phyloP scores from a whole-genome alignment of 30 jellyfish, hydroid and myxozoan genomes.

The Aurelia aurita region DNA sequence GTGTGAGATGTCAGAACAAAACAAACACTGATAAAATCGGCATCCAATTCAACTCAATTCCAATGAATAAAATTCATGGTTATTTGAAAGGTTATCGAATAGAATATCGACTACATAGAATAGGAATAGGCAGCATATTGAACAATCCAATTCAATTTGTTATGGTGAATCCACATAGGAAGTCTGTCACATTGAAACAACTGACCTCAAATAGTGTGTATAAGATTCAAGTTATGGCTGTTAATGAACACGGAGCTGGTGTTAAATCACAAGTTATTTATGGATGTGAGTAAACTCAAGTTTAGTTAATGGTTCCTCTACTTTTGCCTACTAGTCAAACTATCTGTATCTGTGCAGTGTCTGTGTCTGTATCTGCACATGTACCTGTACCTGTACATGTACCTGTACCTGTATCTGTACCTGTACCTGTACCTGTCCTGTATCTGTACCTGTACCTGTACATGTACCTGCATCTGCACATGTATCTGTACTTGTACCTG shows the following conservation, averaged over 20 bases:
- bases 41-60: slow-evolving; percentile 26
- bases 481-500: too few relatives aligned
- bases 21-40: slow-evolving; percentile 17
- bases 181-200: neutral
- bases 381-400: too few relatives aligned
- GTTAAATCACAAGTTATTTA: slow-evolving; percentile 53
- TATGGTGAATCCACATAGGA: slow-evolving; percentile 30
- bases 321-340: too few relatives aligned
- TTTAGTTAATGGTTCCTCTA: neutral
- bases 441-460: too few relatives aligned
- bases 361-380: too few relatives aligned
- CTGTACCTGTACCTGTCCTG: too few relatives aligned
- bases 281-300: slow-evolving; percentile 34
- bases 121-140: slow-evolving; percentile 8
- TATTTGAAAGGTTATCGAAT: slow-evolving; percentile 47
- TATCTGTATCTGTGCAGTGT: neutral
- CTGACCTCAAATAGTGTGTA: slow-evolving; percentile 39
- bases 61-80: slow-evolving; percentile 40
- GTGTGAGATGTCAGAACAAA: slow-evolving; percentile 27
- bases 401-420: too few relatives aligned
- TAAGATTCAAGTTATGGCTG: slow-evolving; percentile 72
- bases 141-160: slow-evolving; percentile 19
- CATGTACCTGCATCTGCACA: too few relatives aligned
- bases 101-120: slow-evolving; percentile 32
- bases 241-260: slow-evolving; percentile 84